A percentile compares a stretch with the other conserved stretches of the same genome.
Evolutionary conservation across 1,140 invertebrate species (phyloP).

Genomic region (Temnothorax nylanderi): DNA sequence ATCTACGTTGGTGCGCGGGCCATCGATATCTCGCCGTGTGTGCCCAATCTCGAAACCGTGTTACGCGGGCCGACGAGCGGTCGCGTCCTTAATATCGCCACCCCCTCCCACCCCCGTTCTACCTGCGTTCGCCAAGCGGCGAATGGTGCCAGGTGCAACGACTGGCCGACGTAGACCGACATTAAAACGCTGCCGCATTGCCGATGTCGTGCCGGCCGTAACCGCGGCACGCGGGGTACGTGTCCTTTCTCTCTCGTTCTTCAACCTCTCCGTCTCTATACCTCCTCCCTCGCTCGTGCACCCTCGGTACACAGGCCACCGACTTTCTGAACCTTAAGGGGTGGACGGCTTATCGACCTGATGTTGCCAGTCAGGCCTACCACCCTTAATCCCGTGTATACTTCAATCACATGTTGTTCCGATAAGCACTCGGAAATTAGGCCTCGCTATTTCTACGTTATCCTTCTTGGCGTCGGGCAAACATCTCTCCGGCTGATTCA

Average conservation of each 20-base stretch:
- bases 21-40: slow-evolving; percentile 49
- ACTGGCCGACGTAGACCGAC: slow-evolving; percentile 49
- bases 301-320: slow-evolving; percentile 62
- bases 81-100: slow-evolving; percentile 40
- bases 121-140: slow-evolving; percentile 36
- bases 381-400: slow-evolving; percentile 53
- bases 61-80: slow-evolving; percentile 37
- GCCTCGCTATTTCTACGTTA: neutral
- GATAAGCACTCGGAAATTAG: slow-evolving; percentile 25
- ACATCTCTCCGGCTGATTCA: neutral
- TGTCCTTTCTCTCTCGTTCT: slow-evolving; percentile 15
- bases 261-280: neutral
- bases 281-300: slow-evolving; percentile 42
- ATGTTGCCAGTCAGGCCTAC: slow-evolving; percentile 69
- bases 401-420: slow-evolving; percentile 51
- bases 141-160: slow-evolving; percentile 71
- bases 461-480: neutral
- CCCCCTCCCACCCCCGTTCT: neutral
- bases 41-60: slow-evolving; percentile 59
- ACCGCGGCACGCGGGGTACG: slow-evolving; percentile 71
- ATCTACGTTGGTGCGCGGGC: slow-evolving; percentile 35
- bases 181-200: slow-evolving; percentile 80
- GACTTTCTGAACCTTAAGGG: slow-evolving; percentile 68
- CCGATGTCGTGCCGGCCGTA: slow-evolving; percentile 80
- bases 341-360: slow-evolving; percentile 77